These are phyloP conservation scores for Scarus forsteni DNA, from an alignment of 2,797 vertebrate species.

Conservation along the genomic window DNA sequence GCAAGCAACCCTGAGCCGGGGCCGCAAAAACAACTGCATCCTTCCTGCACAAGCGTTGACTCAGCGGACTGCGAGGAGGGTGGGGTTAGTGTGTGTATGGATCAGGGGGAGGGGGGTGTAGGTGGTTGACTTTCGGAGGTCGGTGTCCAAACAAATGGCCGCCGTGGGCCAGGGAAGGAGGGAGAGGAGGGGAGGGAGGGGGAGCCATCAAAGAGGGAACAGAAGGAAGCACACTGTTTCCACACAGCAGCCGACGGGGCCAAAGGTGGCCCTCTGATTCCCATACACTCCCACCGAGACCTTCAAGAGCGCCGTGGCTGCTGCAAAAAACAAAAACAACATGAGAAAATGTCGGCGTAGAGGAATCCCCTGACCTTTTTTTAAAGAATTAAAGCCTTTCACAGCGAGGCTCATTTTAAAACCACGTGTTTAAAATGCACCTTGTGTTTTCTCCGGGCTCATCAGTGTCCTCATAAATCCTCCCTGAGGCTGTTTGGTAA, in stretches of 20 bases:
- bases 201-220: constrained; percentile 59
- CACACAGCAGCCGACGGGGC: constrained; percentile 57
- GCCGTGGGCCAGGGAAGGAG: constrained; percentile 36
- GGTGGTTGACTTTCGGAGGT: constrained; percentile 64
- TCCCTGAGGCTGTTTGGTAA: not conserved
- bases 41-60: constrained; percentile 85
- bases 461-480: not conserved
- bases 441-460: constrained; percentile 10
- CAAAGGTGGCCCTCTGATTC: constrained; percentile 65
- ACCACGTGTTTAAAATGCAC: constrained; percentile 13
- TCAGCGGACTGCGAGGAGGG: constrained; percentile 70
- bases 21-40: constrained; percentile 82
- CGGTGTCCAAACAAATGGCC: constrained; percentile 64
- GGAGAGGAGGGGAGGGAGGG: constrained; percentile 33
- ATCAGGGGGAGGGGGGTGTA: constrained; percentile 13
- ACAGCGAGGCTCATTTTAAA: constrained; percentile 2
- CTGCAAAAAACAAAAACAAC: constrained; percentile 13
- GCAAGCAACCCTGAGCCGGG: constrained; percentile 46
- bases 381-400: constrained; percentile 20
- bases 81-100: constrained; percentile 19
- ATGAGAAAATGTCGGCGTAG: constrained; percentile 19
- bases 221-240: constrained; percentile 77
- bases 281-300: constrained; percentile 38
- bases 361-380: constrained; percentile 24
- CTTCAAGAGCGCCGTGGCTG: constrained; percentile 9